A percentile compares a stretch with the other conserved stretches of the same genome.
Conservation (phyloP, 2,888 invertebrate genomes). For the Megamerina dolium region DNA sequence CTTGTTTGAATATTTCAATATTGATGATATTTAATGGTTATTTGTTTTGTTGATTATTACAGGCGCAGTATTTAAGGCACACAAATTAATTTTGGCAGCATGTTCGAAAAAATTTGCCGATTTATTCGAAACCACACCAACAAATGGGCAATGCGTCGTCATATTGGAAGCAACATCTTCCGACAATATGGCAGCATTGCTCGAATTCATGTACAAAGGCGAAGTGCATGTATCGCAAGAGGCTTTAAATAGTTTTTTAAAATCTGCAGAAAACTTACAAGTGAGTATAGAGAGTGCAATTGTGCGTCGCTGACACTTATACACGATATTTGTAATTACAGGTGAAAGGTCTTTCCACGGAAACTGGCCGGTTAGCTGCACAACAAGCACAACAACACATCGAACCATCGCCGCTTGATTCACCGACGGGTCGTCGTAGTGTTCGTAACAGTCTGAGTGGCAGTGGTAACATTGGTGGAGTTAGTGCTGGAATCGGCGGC, state of each 20-base stretch:
- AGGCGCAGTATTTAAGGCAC: slow-evolving; percentile 88
- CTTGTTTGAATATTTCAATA: no score
- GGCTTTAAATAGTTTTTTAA: slow-evolving; percentile 82
- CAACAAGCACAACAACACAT: slow-evolving; percentile 49
- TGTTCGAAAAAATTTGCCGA: slow-evolving; percentile 92
- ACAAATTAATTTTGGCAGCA: slow-evolving; percentile 85
- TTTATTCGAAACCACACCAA: slow-evolving; percentile 79
- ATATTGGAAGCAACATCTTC: slow-evolving; percentile 86
- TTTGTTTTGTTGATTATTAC: no score
- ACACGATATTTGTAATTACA: slow-evolving; percentile 32
- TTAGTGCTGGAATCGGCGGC: slow-evolving; percentile 23
- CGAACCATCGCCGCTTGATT: slow-evolving; percentile 45
- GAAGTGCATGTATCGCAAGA: slow-evolving; percentile 91
- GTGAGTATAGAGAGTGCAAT: slow-evolving; percentile 47
- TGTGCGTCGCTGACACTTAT: not conserved
- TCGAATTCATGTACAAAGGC: slow-evolving; percentile 92
- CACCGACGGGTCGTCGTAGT: slow-evolving; percentile 47
- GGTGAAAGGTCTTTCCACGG: slow-evolving; percentile 73
- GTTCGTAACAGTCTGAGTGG: slow-evolving; percentile 48
- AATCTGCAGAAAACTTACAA: slow-evolving; percentile 86
- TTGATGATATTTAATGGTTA: no score
- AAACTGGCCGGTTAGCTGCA: slow-evolving; percentile 55
- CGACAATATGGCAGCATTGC: slow-evolving; percentile 82
- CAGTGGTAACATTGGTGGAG: slow-evolving; percentile 24
- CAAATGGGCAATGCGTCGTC: slow-evolving; percentile 64